These are phyloP conservation scores for Drosophila monieri DNA, from an alignment of 2,888 invertebrate genomes.

Conservation along the genomic window DNA sequence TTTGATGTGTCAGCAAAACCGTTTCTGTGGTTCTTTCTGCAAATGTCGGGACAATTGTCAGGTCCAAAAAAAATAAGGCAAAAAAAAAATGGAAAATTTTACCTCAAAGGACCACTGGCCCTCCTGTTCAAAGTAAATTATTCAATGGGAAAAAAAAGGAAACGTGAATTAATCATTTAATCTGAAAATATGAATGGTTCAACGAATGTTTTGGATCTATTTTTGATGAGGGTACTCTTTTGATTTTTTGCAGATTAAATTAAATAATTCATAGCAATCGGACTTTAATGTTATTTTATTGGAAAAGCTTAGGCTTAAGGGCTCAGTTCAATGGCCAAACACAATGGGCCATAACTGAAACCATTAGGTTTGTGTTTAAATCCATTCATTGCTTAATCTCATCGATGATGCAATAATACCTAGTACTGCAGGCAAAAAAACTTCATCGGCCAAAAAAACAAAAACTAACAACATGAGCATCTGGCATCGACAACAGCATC, in stretches of 20 bases:
- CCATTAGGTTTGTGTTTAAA: slow-evolving; percentile 51
- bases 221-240: neutral
- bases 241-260: neutral
- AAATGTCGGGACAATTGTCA: slow-evolving; percentile 27
- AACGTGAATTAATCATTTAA: slow-evolving; percentile 37
- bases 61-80: neutral
- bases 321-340: slow-evolving; percentile 28
- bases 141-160: slow-evolving; percentile 15
- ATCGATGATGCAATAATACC: slow-evolving; percentile 50
- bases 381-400: slow-evolving; percentile 57
- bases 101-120: slow-evolving; percentile 3
- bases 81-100: neutral
- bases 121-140: slow-evolving; percentile 21
- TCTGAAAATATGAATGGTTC: slow-evolving; percentile 7
- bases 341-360: slow-evolving; percentile 38
- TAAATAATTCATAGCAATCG: neutral
- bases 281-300: neutral
- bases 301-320: neutral
- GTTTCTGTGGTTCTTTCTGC: slow-evolving; percentile 18
- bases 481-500: slow-evolving; percentile 29
- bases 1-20: slow-evolving; percentile 44
- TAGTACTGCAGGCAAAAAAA: slow-evolving; percentile 36
- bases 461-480: slow-evolving; percentile 29
- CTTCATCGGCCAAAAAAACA: neutral
- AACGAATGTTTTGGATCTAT: neutral